Conservation (phyloP, 2,797 vertebrate species). For the Diplodus sargus region DNA sequence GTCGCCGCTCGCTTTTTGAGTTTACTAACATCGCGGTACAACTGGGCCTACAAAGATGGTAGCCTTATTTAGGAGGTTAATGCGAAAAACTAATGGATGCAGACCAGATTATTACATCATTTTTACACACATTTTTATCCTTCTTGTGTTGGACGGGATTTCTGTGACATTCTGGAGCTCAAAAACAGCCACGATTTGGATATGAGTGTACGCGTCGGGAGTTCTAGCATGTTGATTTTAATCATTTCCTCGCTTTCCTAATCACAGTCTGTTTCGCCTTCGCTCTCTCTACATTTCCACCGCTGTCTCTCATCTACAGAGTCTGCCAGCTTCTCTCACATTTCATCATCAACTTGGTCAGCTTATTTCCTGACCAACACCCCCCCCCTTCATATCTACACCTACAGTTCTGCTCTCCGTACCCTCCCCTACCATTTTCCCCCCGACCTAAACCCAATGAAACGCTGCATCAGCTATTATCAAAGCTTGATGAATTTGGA, state of each 20-base stretch:
- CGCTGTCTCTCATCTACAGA: constrained; percentile 5
- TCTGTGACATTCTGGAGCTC: background rate
- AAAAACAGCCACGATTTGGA: background rate
- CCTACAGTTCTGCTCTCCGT: constrained; percentile 15
- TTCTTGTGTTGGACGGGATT: background rate
- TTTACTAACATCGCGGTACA: constrained; percentile 82
- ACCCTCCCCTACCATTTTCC: constrained; percentile 27
- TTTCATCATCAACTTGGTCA: constrained; percentile 33
- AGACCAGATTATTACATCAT: constrained; percentile 16
- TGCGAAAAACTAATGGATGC: constrained; percentile 10
- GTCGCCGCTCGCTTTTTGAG: constrained; percentile 59
- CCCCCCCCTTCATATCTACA: constrained; percentile 13
- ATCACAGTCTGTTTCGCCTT: background rate
- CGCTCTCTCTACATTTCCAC: background rate
- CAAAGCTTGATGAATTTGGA: constrained; percentile 73
- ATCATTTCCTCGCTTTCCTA: background rate
- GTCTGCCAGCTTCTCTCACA: constrained; percentile 11
- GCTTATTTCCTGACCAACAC: constrained; percentile 37
- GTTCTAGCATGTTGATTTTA: background rate
- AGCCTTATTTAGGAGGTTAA: constrained; percentile 24
- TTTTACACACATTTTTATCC: constrained; percentile 1
- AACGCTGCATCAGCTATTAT: constrained; percentile 74
- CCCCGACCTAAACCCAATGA: constrained; percentile 42
- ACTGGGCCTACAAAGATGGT: constrained; percentile 59
- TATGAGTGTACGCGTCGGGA: background rate